A percentile compares a stretch with the other conserved stretches of the same genome.
phyloP scores from a whole-genome alignment of 2,113 vertebrate genomes.

The Sander vitreus region DNA sequence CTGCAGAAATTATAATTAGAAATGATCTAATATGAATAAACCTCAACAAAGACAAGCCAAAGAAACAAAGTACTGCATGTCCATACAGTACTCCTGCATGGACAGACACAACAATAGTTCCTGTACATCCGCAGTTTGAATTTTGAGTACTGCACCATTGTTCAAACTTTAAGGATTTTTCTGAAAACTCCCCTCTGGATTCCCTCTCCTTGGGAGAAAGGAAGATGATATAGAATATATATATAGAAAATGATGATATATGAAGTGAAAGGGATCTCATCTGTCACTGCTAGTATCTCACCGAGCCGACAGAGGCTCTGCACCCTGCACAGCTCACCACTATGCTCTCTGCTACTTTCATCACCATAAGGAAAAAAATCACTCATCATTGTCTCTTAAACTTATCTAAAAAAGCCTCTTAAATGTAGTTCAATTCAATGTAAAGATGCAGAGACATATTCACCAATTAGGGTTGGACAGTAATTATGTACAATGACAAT shows the following conservation, averaged over 20 bases:
- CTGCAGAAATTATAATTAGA: too few relatives aligned
- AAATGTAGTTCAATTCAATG: neutral
- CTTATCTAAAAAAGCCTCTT: neutral
- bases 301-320: neutral
- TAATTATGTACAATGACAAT: neutral
- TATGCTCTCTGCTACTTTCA: neutral
- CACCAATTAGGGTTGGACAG: neutral
- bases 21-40: too few relatives aligned
- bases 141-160: neutral
- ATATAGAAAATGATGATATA: constrained; percentile 6
- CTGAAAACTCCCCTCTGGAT: neutral
- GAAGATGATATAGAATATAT: constrained; percentile 8
- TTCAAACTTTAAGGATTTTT: neutral
- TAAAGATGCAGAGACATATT: neutral
- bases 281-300: constrained; percentile 20
- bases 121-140: neutral
- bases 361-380: neutral
- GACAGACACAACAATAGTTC: too few relatives aligned
- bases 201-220: neutral
- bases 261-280: constrained; percentile 28
- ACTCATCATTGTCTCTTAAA: neutral
- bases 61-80: neutral
- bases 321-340: neutral
- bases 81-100: neutral
- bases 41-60: neutral